These are phyloP conservation scores for Diceros bicornis DNA, from an alignment of 2,797 vertebrate species.

Conservation along the genomic window DNA sequence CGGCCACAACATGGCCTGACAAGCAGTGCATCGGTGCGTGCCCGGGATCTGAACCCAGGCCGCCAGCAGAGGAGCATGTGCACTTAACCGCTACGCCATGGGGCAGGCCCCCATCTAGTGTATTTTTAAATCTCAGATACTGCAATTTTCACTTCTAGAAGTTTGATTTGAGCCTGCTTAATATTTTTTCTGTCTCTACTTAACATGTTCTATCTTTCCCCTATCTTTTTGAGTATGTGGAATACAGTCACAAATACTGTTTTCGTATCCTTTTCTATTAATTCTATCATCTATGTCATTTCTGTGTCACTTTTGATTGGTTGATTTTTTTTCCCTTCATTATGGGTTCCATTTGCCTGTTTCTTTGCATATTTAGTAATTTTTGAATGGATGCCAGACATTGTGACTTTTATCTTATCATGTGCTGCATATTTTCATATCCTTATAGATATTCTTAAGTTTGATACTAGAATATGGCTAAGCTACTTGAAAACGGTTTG, in stretches of 20 bases:
- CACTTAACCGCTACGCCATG: no score
- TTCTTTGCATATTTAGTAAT: background rate
- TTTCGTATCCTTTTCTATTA: background rate
- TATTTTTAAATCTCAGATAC: background rate
- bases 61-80: no score
- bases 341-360: background rate
- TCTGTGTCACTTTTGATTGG: background rate
- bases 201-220: background rate
- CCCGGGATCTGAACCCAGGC: no score
- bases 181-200: background rate
- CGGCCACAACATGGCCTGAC: no score
- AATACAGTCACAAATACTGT: background rate
- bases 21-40: no score
- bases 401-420: background rate
- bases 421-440: background rate
- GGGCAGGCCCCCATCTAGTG: no score
- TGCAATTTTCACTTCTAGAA: conserved; percentile 6
- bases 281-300: background rate
- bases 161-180: background rate
- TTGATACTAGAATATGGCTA: background rate
- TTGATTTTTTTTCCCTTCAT: background rate
- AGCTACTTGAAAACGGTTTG: background rate
- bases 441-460: background rate
- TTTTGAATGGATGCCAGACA: background rate
- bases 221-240: background rate